Evolutionary conservation across 2,888 invertebrate species (phyloP).

Genomic region (Yponomeuta cagnagella): DNA sequence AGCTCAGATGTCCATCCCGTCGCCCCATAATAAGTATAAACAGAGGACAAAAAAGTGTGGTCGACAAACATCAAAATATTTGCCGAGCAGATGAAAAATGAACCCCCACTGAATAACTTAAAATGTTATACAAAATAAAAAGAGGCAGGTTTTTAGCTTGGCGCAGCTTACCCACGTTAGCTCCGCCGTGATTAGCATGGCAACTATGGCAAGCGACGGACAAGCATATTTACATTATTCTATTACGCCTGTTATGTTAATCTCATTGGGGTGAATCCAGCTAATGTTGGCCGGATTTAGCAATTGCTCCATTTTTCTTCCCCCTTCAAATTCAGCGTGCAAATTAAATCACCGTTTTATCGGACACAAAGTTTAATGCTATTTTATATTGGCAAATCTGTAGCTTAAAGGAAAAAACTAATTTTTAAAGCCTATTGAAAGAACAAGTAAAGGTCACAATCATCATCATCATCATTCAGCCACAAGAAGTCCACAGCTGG

Average conservation of each 20-base stretch:
- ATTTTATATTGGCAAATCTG: not conserved
- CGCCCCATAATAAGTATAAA: conserved; percentile 36
- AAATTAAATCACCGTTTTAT: conserved; percentile 22
- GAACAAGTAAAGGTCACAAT: too few species aligned
- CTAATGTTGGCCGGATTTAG: conserved; percentile 56
- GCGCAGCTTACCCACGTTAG: conserved; percentile 48
- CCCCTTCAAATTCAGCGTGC: conserved; percentile 33
- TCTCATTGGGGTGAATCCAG: conserved; percentile 56
- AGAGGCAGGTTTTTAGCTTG: conserved; percentile 59
- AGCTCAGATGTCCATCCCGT: conserved; percentile 34
- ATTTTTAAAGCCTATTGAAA: too few species aligned
- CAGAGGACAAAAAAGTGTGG: conserved; percentile 34
- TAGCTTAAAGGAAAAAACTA: too few species aligned
- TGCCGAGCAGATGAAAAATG: conserved; percentile 63
- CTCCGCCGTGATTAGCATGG: conserved; percentile 55
- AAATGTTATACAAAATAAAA: conserved; percentile 39
- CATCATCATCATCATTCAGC: too few species aligned
- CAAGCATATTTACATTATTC: conserved; percentile 60
- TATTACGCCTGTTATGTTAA: conserved; percentile 66
- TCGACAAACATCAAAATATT: conserved; percentile 67
- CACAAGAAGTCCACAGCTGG: too few species aligned
- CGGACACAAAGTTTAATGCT: not conserved
- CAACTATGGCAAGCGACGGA: conserved; percentile 47
- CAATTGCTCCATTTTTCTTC: conserved; percentile 39
- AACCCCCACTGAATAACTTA: conserved; percentile 47